Base-by-base conservation (phyloP, 2,797 vertebrate genomes). In the Rhinatrema bivittatum region DNA sequence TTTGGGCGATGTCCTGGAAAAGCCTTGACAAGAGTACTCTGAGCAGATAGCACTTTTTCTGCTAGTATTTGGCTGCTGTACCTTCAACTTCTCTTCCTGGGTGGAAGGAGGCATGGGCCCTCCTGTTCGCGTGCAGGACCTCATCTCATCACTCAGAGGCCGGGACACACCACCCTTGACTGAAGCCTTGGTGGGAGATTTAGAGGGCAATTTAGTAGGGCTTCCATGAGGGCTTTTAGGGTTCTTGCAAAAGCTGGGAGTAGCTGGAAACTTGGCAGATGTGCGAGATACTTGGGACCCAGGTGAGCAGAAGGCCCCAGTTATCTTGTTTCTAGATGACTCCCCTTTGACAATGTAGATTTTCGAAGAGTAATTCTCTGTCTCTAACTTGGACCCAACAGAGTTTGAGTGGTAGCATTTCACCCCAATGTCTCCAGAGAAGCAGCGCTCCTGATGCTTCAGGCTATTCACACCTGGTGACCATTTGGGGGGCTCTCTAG, bases 181-280 rank as follows among this genome's bases (percentile, higher is more conserved):
- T 18, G 25, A 82, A 66, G 39, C 68, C 54, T 92, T 93, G 54
- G 89, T 90, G 17, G 94, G 91, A 0, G 91, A 92, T 60, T 92
- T 93, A 1, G 87, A 86, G 4, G 86, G 84, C 13, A 93, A 75
- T 51, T 91, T 95, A 35, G 88, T 91, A 4, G 91, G 93, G 60
- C 89, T 93, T 61, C 78, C 72, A 15, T 91, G 87, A 30, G 86
- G 76, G 44, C 84, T 82, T 21, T 80, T 74, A 3, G 46, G 37
- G 26, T 71, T 60, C 38, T 58, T 79, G 46, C 59, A 18, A 0
- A 70, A 78, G 78, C 50, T 78, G 25, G 13, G 84, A 21, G 13
- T 72, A 14, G 79, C 74, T 2, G 86, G 78, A 44, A 77, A 83
- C 50, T 91, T 89, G 2, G 84, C 78, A 39, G 87, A 88, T 53